phyloP scores from a whole-genome alignment of 2,797 vertebrate species.

The Mormyrops attenuatus region DNA sequence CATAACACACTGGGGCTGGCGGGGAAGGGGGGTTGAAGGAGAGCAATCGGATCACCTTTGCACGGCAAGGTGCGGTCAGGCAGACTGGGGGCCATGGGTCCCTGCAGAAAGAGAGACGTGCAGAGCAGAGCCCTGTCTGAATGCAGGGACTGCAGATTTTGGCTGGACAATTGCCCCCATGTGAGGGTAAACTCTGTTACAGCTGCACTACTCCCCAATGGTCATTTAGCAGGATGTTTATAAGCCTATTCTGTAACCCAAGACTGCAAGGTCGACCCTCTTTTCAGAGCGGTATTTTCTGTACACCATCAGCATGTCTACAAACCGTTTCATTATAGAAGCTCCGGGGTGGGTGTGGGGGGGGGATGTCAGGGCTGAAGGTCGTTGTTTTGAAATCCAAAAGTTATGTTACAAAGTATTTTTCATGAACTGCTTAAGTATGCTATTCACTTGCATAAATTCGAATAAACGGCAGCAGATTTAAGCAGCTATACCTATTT shows the following conservation, averaged over 20 bases:
- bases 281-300: background rate
- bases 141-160: background rate
- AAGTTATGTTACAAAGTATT: background rate
- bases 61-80: background rate
- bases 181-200: background rate
- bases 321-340: background rate
- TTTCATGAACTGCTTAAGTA: background rate
- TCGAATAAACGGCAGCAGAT: background rate
- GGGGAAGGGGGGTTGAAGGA: background rate
- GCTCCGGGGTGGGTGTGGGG: background rate
- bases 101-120: background rate
- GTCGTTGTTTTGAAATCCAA: background rate
- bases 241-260: background rate
- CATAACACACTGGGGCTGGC: background rate
- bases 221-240: background rate
- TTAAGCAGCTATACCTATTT: background rate
- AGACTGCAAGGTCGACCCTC: background rate
- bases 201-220: background rate
- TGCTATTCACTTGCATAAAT: background rate
- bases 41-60: background rate
- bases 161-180: background rate
- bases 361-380: background rate
- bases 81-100: background rate
- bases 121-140: background rate
- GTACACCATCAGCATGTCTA: background rate